Base-by-base conservation (phyloP, 2,113 vertebrate species). In the Aegypius monachus region DNA sequence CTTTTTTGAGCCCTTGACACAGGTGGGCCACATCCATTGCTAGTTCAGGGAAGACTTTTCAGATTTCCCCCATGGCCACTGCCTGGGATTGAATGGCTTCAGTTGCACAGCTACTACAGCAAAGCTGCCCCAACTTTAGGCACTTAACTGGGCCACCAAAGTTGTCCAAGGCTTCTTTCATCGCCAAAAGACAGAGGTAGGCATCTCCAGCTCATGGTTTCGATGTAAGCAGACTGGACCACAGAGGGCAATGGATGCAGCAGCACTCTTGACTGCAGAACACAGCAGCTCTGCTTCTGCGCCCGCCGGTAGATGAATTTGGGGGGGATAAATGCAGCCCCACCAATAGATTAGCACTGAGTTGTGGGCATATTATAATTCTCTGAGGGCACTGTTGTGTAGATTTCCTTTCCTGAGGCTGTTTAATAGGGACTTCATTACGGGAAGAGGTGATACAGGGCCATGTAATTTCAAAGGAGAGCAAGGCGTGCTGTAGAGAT, bases 391-490 rank as follows among this genome's bases (percentile, higher is more conserved):
- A 80, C 13, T 73, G 25, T 23, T 72, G 21, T 26, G 81, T 50
- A 85, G 27, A 43, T 87, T 91, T 91, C 53, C 19, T 82, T 85
- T 89, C 48, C 58, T 67, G 70, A 88, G 81, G 38, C 84, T 85
- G 22, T 94, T 81, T 89, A 87, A 79, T 29, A 79, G 62, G 75
- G 40, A 48, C 72, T 94, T 92, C 72, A 55, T 93, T 92, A 86
- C 1, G 7, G 52, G 71, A 94, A 47, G 42, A 74, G 55, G 59
- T 78, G 55, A 86, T 66, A 77, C n/a, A 88, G 16, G 38, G 11
- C 81, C 71, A 47, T 66, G 45, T 67, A 78, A 83, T 94, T 94
- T 90, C 59, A 90, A 91, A 94, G 50, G 53, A 92, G 86, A 92
- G 55, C 55, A 94, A 95, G 91, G 72, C 67, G 89, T 91, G 26